Base-by-base conservation (phyloP, 2,113 vertebrate species). In the Burhinus oedicnemus region DNA sequence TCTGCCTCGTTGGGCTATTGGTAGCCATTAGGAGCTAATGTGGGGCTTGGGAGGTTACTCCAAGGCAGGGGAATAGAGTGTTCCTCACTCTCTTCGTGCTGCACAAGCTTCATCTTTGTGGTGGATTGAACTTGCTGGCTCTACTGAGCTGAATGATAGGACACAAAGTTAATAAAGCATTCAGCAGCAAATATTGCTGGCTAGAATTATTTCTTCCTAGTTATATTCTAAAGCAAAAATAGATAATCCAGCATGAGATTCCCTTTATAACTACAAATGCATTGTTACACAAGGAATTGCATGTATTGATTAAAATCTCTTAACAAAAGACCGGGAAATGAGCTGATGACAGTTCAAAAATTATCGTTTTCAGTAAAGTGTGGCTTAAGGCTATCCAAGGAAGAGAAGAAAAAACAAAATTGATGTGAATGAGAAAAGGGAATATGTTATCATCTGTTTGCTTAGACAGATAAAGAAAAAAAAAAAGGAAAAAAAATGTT, bases 271-370 rank as follows among this genome's bases (percentile, higher is more conserved):
- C 38, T 52, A 30, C 42, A 83, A 80, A 29, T 75, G 57, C 22
- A 38, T 87, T 90, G 23, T 88, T 81, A 34, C 25, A 52, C 36
- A 66, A 86, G 52, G 65, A 96, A 91, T 92, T 90, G 76, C 11
- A 15, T 34, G 16, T 87, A 76, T 87, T 87, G 76, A 93, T 96
- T 89, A 84, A 87, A 90, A 69, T 95, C 40, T 81, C 34, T 57
- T 79, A 76, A 81, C 2, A 66, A n/a, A 75, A 94, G 69, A 70
- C 60, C 61, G 20, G 66, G 34, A 97, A 92, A 91, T 83, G 64
- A 95, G 60, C 42, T 82, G 68, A 89, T 77, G 88, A 79, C 62
- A 62, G 74, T 55, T 69, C 34, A 66, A 87, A 95, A 94, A 84
- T 81, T 79, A 22, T 92, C 44, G 90, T 89, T 87, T 96, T 86